Evolutionary conservation across 2,888 invertebrate species (phyloP).

Genomic region (Cataglyphis cursor): DNA sequence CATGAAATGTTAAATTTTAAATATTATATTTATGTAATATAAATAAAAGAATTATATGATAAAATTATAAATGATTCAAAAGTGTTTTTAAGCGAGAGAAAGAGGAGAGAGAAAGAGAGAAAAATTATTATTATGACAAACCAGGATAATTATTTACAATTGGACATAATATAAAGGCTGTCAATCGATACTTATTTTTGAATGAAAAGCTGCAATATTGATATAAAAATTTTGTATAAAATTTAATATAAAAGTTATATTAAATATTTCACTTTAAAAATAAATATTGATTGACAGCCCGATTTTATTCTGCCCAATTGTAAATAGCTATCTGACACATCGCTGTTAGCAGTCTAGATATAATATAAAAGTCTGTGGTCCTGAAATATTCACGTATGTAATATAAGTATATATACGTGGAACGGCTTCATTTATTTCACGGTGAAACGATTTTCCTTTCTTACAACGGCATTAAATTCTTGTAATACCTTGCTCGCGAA

Average conservation of each 20-base stretch:
- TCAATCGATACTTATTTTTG: too few species aligned
- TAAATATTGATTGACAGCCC: too few species aligned
- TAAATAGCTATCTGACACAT: too few species aligned
- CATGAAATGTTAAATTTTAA: not conserved
- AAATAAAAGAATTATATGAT: not conserved
- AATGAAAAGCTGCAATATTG: too few species aligned
- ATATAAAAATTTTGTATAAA: too few species aligned
- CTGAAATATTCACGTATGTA: constrained; percentile 28
- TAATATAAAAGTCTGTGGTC: not conserved
- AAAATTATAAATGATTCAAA: not conserved
- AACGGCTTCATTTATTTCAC: constrained; percentile 13
- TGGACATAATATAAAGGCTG: too few species aligned
- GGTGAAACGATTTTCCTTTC: constrained; percentile 15
- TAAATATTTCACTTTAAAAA: too few species aligned
- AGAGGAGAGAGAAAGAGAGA: not conserved
- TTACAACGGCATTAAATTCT: constrained; percentile 28
- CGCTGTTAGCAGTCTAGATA: too few species aligned
- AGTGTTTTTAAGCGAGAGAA: too few species aligned
- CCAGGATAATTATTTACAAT: too few species aligned
- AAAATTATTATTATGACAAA: not conserved
- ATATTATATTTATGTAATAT: not conserved
- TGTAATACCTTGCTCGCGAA: constrained; percentile 33
- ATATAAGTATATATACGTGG: not conserved
- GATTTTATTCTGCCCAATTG: too few species aligned
- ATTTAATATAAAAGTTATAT: too few species aligned